Conservation (phyloP, 2,888 invertebrate species). For the Polia nebulosa region DNA sequence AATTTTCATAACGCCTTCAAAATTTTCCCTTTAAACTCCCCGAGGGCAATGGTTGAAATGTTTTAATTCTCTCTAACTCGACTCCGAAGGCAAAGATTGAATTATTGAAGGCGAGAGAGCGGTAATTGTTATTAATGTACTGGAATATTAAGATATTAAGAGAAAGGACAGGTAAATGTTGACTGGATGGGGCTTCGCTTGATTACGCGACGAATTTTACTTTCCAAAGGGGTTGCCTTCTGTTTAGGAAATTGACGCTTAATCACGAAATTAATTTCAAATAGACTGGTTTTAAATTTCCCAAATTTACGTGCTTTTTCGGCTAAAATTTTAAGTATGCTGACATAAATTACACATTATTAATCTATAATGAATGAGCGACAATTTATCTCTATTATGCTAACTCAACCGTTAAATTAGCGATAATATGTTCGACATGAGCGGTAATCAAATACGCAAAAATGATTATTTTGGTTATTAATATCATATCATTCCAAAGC, state of each 20-base stretch:
- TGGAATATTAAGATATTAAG: constrained; percentile 66
- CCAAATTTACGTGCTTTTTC: neutral
- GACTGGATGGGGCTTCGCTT: constrained; percentile 30
- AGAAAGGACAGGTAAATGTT: constrained; percentile 62
- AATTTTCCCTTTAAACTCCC: constrained; percentile 58
- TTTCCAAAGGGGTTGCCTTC: constrained; percentile 11
- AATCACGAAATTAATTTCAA: constrained; percentile 4
- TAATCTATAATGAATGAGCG: constrained; percentile 39
- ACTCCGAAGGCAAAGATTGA: constrained; percentile 76
- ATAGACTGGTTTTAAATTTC: neutral
- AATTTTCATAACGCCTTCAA: constrained; percentile 62
- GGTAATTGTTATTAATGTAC: constrained; percentile 80
- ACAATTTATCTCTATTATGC: constrained; percentile 44
- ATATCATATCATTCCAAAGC: constrained; percentile 8
- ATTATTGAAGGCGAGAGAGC: constrained; percentile 78
- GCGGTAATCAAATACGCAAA: constrained; percentile 31
- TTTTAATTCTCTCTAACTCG: constrained; percentile 74
- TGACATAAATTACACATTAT: constrained; percentile 27
- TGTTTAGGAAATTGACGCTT: constrained; percentile 27
- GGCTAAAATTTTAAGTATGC: neutral
- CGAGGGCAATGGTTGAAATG: constrained; percentile 65
- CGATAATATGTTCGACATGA: constrained; percentile 35
- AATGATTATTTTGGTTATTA: constrained; percentile 35
- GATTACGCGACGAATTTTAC: constrained; percentile 49
- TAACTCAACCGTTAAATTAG: constrained; percentile 42